phyloP scores from a whole-genome alignment of 2,113 vertebrate species.

The Periophthalmodon schlosseri region DNA sequence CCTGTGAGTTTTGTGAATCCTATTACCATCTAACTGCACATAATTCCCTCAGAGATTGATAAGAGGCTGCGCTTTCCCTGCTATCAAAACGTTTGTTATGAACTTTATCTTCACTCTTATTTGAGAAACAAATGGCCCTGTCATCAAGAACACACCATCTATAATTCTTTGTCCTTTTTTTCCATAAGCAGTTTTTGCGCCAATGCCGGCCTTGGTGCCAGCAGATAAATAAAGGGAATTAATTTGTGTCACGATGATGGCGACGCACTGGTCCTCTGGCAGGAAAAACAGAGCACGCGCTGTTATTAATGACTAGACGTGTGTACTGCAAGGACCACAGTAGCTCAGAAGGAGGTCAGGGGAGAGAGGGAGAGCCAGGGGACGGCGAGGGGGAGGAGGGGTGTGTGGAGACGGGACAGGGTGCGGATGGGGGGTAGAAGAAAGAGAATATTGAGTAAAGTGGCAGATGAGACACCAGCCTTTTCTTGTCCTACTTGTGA shows the following conservation, averaged over 20 bases:
- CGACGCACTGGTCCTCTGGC: conserved; percentile 68
- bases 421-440: conserved; percentile 26
- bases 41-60: conserved; percentile 17
- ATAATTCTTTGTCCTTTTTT: conserved; percentile 67
- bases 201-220: conserved; percentile 66
- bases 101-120: conserved; percentile 63
- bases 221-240: conserved; percentile 77
- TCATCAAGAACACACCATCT: conserved; percentile 63
- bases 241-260: conserved; percentile 76
- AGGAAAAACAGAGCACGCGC: conserved; percentile 65
- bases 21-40: conserved; percentile 12
- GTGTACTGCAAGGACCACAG: conserved; percentile 69
- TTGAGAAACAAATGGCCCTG: conserved; percentile 69
- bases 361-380: conserved; percentile 40
- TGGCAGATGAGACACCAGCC: conserved; percentile 34
- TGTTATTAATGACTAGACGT: conserved; percentile 68
- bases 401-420: background rate
- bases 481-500: conserved; percentile 37
- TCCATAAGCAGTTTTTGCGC: conserved; percentile 71
- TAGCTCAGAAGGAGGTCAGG: conserved; percentile 65
- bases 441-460: conserved; percentile 49
- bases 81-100: conserved; percentile 61
- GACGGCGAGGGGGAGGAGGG: background rate
- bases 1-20: conserved; percentile 8
- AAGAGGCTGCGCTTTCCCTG: conserved; percentile 46